Evolutionary conservation across 2,888 invertebrate genomes (phyloP).

Genomic region (Hartigia nigra): DNA sequence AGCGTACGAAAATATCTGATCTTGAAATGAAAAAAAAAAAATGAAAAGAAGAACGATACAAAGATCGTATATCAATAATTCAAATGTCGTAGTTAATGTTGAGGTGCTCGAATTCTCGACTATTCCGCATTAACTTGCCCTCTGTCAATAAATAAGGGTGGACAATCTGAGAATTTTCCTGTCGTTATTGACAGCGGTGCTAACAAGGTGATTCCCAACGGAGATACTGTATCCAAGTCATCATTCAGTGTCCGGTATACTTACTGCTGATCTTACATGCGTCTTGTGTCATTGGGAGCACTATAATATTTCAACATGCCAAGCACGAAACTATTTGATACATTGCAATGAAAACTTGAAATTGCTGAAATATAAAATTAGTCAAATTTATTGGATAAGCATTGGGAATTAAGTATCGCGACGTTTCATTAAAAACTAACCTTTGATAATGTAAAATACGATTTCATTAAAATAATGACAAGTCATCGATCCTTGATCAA

Average conservation of each 20-base stretch:
- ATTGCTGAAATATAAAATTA: background rate
- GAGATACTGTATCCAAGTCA: conserved; percentile 18
- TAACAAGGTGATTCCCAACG: conserved; percentile 18
- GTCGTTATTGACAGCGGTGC: conserved; percentile 14
- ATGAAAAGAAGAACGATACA: too few species aligned
- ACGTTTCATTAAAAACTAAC: background rate
- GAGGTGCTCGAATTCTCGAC: background rate
- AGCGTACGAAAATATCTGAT: too few species aligned
- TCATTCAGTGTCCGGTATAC: conserved; percentile 10
- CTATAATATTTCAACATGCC: background rate
- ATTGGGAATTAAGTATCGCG: background rate
- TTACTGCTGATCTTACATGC: background rate
- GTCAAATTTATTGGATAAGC: background rate
- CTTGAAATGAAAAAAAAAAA: too few species aligned
- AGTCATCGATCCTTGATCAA: background rate
- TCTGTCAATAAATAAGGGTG: conserved; percentile 5
- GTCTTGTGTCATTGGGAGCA: background rate
- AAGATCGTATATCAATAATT: background rate
- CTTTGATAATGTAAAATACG: background rate
- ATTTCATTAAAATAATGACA: background rate
- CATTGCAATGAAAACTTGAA: background rate
- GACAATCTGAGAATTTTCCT: conserved; percentile 6
- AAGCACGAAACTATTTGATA: background rate
- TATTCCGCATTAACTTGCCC: background rate
- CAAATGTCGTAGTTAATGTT: background rate